A percentile compares a stretch with the other conserved stretches of the same genome.
phyloP scores from a whole-genome alignment of 2,113 vertebrate species.

The Ictalurus furcatus region DNA sequence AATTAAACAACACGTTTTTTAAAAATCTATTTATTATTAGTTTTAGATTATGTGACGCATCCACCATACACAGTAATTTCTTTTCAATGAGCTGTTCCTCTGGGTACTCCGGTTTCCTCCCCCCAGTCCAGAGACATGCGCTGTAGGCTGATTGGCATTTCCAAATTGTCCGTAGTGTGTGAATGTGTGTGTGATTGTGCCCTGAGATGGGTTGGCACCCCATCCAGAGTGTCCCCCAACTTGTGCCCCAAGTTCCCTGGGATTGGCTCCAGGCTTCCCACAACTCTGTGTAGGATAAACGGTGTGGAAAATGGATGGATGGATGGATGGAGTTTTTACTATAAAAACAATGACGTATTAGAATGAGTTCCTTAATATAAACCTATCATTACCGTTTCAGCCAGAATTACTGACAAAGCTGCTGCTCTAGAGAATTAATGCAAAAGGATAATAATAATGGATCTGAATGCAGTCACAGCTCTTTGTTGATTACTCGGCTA shows the following conservation, averaged over 20 bases:
- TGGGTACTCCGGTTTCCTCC: no score
- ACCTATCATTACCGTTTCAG: not conserved
- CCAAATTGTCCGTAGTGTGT: no score
- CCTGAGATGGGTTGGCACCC: no score
- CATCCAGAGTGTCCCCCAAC: no score
- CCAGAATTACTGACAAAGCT: not conserved
- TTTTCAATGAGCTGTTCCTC: not conserved
- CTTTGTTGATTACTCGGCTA: not conserved
- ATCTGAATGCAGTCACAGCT: not conserved
- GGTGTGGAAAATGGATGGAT: no score
- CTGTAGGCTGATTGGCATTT: no score
- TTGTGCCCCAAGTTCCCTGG: no score
- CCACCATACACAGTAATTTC: not conserved
- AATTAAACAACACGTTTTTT: not conserved
- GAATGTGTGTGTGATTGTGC: no score
- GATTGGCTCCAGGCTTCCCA: no score
- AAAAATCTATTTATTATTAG: not conserved
- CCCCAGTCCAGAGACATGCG: no score
- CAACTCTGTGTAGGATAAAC: no score
- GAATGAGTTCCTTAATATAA: not conserved
- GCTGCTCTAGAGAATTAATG: not conserved
- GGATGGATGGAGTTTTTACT: not conserved
- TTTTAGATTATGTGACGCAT: not conserved
- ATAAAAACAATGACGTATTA: not conserved
- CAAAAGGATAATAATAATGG: not conserved